phyloP scores from a whole-genome alignment of 2,797 vertebrate species.

The Fringilla coelebs region DNA sequence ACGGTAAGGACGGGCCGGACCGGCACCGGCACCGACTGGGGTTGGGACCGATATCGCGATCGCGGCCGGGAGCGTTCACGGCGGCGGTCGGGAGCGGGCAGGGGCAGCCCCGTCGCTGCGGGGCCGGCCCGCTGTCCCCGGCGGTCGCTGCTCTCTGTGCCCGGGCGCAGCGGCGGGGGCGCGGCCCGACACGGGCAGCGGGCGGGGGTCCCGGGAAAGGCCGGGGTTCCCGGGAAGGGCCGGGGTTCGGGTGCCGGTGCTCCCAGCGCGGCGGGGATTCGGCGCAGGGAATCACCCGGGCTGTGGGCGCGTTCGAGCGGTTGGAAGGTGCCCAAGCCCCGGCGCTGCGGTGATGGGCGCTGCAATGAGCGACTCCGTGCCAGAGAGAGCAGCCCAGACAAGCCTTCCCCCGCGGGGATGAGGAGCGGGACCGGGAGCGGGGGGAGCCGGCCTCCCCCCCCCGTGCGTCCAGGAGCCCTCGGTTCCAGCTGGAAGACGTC shows the following conservation, averaged over 20 bases:
- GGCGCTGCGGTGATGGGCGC: not conserved
- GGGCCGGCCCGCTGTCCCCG: not conserved
- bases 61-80: not conserved
- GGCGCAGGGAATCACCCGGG: fast-evolving
- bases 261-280: not conserved
- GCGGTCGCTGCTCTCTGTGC: not conserved
- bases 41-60: not conserved
- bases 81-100: not conserved
- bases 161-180: not conserved
- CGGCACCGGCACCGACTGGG: not conserved
- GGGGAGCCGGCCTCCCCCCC: not conserved
- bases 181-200: not conserved
- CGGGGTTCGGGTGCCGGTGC: not conserved
- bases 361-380: not conserved
- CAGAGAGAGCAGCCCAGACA: not conserved
- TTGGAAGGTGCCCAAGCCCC: not conserved
- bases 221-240: not conserved
- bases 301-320: not conserved
- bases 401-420: not conserved
- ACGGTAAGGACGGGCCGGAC: not conserved
- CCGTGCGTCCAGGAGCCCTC: not conserved
- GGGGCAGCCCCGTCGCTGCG: not conserved
- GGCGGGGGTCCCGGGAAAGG: not conserved
- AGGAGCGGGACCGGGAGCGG: not conserved
- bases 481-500: not conserved